phyloP scores from a whole-genome alignment of 2,113 vertebrate genomes.

The Malurus elegans region DNA sequence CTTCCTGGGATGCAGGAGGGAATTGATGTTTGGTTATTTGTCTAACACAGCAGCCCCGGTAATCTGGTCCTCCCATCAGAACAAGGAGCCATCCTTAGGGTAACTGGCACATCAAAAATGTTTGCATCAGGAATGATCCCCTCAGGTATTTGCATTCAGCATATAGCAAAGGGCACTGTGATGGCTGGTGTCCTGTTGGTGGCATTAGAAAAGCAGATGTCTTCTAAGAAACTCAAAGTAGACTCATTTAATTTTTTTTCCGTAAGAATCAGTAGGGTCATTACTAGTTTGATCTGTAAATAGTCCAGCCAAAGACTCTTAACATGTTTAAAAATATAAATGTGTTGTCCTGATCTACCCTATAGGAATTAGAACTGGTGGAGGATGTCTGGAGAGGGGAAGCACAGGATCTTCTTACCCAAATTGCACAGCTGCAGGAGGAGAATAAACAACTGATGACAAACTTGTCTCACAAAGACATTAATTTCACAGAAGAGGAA shows the following conservation, averaged over 20 bases:
- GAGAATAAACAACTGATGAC: slow-evolving; percentile 87
- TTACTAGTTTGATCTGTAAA: neutral
- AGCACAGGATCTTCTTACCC: slow-evolving; percentile 88
- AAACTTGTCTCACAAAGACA: slow-evolving; percentile 82
- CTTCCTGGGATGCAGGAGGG: neutral
- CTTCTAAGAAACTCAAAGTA: neutral
- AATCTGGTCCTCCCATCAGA: neutral
- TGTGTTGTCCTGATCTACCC: neutral
- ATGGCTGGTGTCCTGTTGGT: neutral
- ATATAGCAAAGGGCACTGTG: neutral
- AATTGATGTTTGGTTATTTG: neutral
- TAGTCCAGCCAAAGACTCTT: neutral
- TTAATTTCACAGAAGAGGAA: slow-evolving; percentile 84
- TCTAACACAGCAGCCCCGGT: neutral
- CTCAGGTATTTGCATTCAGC: neutral
- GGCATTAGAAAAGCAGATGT: neutral
- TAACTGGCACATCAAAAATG: neutral
- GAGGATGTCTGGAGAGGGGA: slow-evolving; percentile 94
- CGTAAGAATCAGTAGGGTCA: neutral
- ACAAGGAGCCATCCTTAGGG: neutral
- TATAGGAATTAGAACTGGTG: slow-evolving; percentile 88
- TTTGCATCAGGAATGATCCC: neutral
- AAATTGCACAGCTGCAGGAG: slow-evolving; percentile 87
- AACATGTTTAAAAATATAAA: neutral
- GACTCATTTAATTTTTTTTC: neutral